Conservation (phyloP, 2,888 invertebrate species). For the Imbricaverruca yamaguchii region DNA sequence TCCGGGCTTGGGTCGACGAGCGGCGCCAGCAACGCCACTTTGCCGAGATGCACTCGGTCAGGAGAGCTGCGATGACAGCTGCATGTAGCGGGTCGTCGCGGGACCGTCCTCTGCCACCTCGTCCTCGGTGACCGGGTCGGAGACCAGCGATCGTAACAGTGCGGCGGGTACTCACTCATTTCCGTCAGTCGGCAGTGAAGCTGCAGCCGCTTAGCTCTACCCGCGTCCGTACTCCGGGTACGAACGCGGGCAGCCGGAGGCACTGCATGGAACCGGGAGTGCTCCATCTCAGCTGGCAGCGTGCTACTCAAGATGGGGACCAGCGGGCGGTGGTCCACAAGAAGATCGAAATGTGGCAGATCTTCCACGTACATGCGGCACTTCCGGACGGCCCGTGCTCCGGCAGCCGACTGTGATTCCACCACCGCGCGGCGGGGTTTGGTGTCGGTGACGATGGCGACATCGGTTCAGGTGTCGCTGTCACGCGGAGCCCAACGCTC, state of each 20-base stretch:
- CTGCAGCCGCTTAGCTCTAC: background rate
- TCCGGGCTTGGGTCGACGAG: too few relatives aligned
- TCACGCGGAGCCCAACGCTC: background rate
- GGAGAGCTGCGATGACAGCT: too few relatives aligned
- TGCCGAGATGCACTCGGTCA: too few relatives aligned
- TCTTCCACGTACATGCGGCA: constrained; percentile 21
- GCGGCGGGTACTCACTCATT: background rate
- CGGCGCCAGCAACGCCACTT: too few relatives aligned
- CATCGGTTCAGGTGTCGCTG: background rate
- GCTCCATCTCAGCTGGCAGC: constrained; percentile 14
- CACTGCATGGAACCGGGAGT: constrained; percentile 21
- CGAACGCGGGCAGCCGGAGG: too few relatives aligned
- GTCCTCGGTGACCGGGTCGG: too few relatives aligned
- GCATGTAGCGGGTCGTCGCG: too few relatives aligned
- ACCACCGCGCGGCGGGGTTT: constrained; percentile 16
- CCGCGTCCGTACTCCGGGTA: too few relatives aligned
- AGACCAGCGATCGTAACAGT: too few relatives aligned
- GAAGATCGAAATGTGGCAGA: constrained; percentile 23
- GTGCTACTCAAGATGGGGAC: constrained; percentile 23
- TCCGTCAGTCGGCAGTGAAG: background rate
- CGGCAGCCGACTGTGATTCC: constrained; percentile 16
- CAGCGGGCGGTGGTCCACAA: constrained; percentile 22
- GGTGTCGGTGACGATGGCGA: constrained; percentile 19
- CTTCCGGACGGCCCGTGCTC: constrained; percentile 17
- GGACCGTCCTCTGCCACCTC: too few relatives aligned